Evolutionary conservation across 2,888 invertebrate genomes (phyloP).

Genomic region (Polietes domitor): DNA sequence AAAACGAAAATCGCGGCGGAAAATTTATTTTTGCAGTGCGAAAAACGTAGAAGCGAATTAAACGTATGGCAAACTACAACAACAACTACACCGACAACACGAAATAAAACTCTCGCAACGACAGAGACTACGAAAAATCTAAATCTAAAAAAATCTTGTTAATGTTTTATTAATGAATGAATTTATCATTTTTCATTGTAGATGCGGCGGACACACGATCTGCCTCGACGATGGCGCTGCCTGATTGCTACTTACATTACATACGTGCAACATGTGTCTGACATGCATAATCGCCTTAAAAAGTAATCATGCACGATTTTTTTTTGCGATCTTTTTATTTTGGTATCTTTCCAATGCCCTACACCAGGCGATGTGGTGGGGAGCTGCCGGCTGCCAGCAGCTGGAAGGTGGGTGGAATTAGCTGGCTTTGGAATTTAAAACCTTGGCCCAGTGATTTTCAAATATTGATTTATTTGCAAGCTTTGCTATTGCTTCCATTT

Average conservation of each 20-base stretch:
- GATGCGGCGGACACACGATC: neutral
- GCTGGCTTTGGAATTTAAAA: too few species aligned
- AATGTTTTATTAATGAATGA: slow-evolving; percentile 62
- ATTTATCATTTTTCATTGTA: slow-evolving; percentile 44
- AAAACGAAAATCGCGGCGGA: slow-evolving; percentile 3
- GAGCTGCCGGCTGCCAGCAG: too few species aligned
- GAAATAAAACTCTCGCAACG: neutral
- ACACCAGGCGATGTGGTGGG: too few species aligned
- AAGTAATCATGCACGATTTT: slow-evolving; percentile 36
- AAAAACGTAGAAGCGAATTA: neutral
- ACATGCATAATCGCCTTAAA: slow-evolving; percentile 49
- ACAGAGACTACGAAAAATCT: slow-evolving; percentile 10
- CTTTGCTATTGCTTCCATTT: too few species aligned
- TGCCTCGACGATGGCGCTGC: slow-evolving; percentile 6
- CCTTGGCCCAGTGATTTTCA: too few species aligned
- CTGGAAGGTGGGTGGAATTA: too few species aligned
- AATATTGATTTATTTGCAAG: too few species aligned
- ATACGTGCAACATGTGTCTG: slow-evolving; percentile 27
- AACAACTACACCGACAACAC: neutral
- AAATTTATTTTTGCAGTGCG: slow-evolving; percentile 12
- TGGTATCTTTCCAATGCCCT: too few species aligned
- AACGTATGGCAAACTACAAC: neutral
- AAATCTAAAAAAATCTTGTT: slow-evolving; percentile 26
- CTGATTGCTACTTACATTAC: neutral
- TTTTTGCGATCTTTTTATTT: too few species aligned